phyloP scores from a whole-genome alignment of 2,888 invertebrate species.

The Cantharis rustica region DNA sequence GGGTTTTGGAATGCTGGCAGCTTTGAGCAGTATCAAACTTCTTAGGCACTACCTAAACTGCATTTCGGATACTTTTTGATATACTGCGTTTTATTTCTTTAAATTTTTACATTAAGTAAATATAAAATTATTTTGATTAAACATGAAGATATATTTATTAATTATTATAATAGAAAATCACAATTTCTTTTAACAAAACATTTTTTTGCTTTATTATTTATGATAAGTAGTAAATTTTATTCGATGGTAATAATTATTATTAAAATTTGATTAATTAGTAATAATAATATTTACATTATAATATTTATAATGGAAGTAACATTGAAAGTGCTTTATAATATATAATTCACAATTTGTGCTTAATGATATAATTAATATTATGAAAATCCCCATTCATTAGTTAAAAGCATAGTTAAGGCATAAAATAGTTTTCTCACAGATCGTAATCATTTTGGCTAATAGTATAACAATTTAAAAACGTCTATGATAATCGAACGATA shows the following conservation, averaged over 20 bases:
- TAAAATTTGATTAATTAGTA: not conserved
- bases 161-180: not conserved
- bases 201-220: not conserved
- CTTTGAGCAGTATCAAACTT: not conserved
- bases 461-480: slow-evolving; percentile 15
- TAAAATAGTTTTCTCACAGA: slow-evolving; percentile 23
- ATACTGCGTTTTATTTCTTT: not conserved
- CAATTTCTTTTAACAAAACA: not conserved
- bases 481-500: slow-evolving; percentile 21
- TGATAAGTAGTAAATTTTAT: slow-evolving; percentile 7
- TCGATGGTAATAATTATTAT: slow-evolving; percentile 9
- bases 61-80: not conserved
- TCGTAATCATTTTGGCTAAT: slow-evolving; percentile 9
- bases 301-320: not conserved
- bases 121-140: not conserved
- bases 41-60: not conserved
- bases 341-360: slow-evolving; percentile 18
- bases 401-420: slow-evolving; percentile 23
- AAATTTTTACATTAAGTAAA: not conserved
- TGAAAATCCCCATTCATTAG: not conserved
- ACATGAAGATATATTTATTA: not conserved
- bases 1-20: not conserved
- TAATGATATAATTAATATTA: slow-evolving; percentile 8
- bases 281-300: slow-evolving; percentile 1
- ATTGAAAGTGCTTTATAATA: slow-evolving; percentile 13